Conservation (phyloP, 2,113 vertebrate genomes). For the Micronycteris hirsuta region DNA sequence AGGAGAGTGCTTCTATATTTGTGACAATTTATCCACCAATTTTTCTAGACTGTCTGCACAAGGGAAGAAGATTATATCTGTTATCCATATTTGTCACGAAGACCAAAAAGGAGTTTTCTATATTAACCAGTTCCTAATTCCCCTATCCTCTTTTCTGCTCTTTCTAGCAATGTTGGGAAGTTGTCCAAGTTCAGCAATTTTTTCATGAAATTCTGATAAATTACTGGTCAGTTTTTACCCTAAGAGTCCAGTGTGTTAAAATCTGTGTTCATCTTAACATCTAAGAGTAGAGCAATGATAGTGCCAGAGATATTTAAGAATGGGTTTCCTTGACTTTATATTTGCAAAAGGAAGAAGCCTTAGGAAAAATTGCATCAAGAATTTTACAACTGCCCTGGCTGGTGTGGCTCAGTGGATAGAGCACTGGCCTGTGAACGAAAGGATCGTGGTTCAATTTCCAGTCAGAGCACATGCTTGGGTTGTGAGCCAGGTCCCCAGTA, state of each 20-base stretch:
- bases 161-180: not conserved
- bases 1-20: not conserved
- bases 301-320: slow-evolving; percentile 15
- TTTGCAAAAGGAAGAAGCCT: not conserved
- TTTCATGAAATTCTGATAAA: slow-evolving; percentile 12
- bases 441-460: too few species aligned
- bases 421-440: too few species aligned
- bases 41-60: not conserved
- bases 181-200: not conserved
- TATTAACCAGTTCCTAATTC: not conserved
- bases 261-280: slow-evolving; percentile 4
- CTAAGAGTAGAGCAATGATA: not conserved
- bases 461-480: too few species aligned
- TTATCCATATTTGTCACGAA: not conserved
- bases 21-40: not conserved
- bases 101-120: not conserved
- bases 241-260: not conserved
- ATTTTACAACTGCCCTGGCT: not conserved
- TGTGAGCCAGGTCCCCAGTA: too few species aligned
- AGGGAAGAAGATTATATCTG: not conserved
- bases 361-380: not conserved
- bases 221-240: slow-evolving; percentile 11
- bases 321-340: slow-evolving; percentile 11
- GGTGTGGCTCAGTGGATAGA: too few species aligned
- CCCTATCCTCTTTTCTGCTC: not conserved